These are phyloP conservation scores for Rotaria sp. DNA, from an alignment of 2,888 invertebrate genomes.

Conservation along the genomic window DNA sequence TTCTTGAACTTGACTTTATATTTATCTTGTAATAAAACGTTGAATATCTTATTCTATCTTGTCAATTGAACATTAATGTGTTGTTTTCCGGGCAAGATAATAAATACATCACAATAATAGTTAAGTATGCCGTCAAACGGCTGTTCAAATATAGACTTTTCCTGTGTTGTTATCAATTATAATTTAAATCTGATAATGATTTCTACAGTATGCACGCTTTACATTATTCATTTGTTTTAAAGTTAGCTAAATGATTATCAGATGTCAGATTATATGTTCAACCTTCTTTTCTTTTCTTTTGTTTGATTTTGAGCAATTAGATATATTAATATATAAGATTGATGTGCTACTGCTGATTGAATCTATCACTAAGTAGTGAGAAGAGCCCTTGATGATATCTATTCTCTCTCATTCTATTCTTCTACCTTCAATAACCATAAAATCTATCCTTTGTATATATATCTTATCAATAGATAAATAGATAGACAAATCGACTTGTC, in stretches of 20 bases:
- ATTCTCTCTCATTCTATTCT: background rate
- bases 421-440: background rate
- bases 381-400: slow-evolving; percentile 24
- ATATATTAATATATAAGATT: background rate
- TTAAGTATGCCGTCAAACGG: slow-evolving; percentile 2
- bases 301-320: background rate
- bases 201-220: too few relatives aligned
- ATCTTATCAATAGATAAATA: slow-evolving; percentile 17
- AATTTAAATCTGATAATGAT: background rate
- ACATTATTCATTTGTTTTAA: background rate
- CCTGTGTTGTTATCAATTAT: background rate
- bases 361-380: background rate
- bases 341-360: slow-evolving; percentile 1
- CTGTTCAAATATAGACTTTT: slow-evolving; percentile 9
- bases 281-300: background rate
- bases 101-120: slow-evolving; percentile 1
- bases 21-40: slow-evolving; percentile 20
- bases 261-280: slow-evolving; percentile 10
- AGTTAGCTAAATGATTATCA: background rate
- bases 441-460: background rate
- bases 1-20: slow-evolving; percentile 15
- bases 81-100: slow-evolving; percentile 18
- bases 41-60: background rate
- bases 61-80: slow-evolving; percentile 5
- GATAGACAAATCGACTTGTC: slow-evolving; percentile 14